These are phyloP conservation scores for Bradypodion pumilum DNA, from an alignment of 2,797 vertebrate species.

Conservation along the genomic window DNA sequence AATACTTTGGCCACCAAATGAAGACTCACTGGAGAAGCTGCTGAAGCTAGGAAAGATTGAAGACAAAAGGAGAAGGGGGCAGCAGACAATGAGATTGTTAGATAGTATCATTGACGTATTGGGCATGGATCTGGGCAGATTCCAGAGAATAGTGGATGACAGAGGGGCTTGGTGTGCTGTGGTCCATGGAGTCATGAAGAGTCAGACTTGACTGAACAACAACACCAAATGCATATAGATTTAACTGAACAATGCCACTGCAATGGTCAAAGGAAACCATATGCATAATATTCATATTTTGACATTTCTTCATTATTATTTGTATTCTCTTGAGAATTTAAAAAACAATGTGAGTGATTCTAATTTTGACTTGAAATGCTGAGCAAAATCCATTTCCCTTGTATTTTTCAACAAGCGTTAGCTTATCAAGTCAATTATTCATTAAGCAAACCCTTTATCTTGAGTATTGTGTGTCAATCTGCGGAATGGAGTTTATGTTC, in stretches of 20 bases:
- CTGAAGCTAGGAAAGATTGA: too few species aligned
- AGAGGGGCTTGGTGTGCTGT: too few species aligned
- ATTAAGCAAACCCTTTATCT: conserved; percentile 53
- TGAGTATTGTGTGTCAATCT: conserved; percentile 22
- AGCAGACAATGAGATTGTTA: too few species aligned
- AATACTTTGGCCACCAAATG: too few species aligned
- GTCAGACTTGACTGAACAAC: too few species aligned
- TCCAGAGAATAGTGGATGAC: too few species aligned
- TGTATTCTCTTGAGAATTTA: conserved; percentile 37
- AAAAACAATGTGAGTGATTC: background rate
- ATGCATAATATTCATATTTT: background rate
- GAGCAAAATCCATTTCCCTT: conserved; percentile 27
- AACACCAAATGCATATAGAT: background rate
- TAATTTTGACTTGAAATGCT: conserved; percentile 50
- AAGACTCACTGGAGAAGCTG: too few species aligned
- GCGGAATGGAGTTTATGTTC: conserved; percentile 48
- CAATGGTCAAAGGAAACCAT: background rate
- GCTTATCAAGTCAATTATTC: conserved; percentile 48
- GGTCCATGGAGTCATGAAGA: too few species aligned
- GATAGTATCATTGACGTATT: too few species aligned
- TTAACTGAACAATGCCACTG: background rate
- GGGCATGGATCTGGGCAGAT: too few species aligned
- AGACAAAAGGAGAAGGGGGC: too few species aligned
- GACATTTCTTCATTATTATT: background rate
- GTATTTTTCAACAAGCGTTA: background rate